Evolutionary conservation across 2,797 vertebrate genomes (phyloP).

Genomic region (Neosalanx taihuensis): DNA sequence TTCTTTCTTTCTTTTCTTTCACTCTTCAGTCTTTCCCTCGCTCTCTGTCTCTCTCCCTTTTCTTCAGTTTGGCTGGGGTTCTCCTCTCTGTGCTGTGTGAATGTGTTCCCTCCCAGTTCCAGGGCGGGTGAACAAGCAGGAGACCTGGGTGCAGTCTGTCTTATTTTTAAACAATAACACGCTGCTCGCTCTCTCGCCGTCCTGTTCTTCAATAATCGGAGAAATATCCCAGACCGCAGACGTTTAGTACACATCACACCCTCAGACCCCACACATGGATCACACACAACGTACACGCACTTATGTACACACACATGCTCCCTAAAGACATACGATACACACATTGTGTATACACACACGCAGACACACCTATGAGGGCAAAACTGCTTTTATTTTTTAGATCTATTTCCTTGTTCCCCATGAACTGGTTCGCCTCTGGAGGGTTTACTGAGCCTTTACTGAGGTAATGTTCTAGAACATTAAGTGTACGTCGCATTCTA

Average conservation of each 20-base stretch:
- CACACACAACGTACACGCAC: neutral
- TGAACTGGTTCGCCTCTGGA: too few relatives aligned
- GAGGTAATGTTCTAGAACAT: neutral
- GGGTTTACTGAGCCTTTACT: neutral
- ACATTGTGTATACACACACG: neutral
- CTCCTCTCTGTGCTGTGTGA: neutral
- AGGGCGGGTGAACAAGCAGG: neutral
- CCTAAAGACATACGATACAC: neutral
- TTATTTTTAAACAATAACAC: conserved; percentile 11
- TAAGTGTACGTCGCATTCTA: neutral
- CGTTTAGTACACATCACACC: neutral
- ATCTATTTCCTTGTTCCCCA: neutral
- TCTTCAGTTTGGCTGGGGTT: neutral
- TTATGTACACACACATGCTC: neutral
- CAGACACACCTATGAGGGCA: neutral
- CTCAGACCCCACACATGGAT: neutral
- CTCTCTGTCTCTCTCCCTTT: neutral
- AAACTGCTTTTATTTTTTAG: neutral
- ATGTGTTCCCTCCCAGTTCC: neutral
- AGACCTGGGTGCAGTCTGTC: neutral
- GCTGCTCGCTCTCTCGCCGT: neutral
- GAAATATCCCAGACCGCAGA: neutral
- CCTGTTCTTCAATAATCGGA: conserved; percentile 2
- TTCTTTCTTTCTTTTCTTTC: neutral
- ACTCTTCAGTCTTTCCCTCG: too few relatives aligned